Evolutionary conservation across 2,113 vertebrate genomes (phyloP), one percentile per base, ranked within the genome.

Genomic region (Amphiprion ocellaris): DNA sequence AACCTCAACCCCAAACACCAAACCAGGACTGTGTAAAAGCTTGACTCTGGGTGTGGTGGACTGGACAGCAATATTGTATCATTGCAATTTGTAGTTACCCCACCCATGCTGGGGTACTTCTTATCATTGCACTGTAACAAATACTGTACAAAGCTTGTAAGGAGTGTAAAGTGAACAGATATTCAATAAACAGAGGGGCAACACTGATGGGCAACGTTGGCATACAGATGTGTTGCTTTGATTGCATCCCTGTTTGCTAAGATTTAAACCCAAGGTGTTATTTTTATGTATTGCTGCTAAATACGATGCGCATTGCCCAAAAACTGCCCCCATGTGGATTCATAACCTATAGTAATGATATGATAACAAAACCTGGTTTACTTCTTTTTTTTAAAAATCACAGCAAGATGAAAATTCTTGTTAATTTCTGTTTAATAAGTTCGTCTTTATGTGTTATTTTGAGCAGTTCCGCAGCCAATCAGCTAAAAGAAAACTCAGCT

Each of bases 41-140:
- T 64, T 58, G 73, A 63, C 70, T 77, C 52, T 67, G 83, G 63
- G 41, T 72, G 70, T 33, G 65, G 65, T 83, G 77, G 65, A 70
- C 71, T 46, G 21, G 74, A 77, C 65, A 64, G 79, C 74, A 79
- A 81, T 71, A 82, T 74, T 56, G 61, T 77, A 61, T 75, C 55
- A 8, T 63, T 72, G 60, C 60, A 44, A 61, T 67, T 63, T 52
- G 19, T 68, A 39, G 59, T 56, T 24, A 50, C 67, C 69, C 55
- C 39, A 79, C 59, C 55, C 33, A 46, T 33, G 59, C 74, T 53
- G 69, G 75, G 67, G 62, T 74, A 28, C 60, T 11, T 81, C 66
- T 94, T 93, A 94, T 95, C 92, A 94, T 96, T 96, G 96, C 96
- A 97, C 96, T 96, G 96, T 96, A 92, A 92, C 84, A 71, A 93